Base-by-base conservation (phyloP, 2,888 invertebrate genomes). In the Lepidochrysops patricia region DNA sequence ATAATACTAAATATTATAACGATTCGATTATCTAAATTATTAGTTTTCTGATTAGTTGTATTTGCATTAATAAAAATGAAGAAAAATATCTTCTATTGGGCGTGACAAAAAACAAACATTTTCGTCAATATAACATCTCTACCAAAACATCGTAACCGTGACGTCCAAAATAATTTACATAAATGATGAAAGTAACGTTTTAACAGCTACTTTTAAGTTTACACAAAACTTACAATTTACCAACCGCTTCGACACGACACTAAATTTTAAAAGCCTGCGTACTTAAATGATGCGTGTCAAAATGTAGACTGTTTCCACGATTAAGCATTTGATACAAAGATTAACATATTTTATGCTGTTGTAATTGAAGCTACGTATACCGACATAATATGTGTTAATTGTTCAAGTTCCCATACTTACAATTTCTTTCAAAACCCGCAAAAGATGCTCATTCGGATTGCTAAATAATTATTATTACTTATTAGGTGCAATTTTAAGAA, bases 291-390 rank as follows among this genome's bases (percentile, higher is more conserved):
- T 32, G 54, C 54, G 5, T 54, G 23, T 54, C 32, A 54, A 54
- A 54, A 54, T 54, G 29, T 19, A 29, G 27, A 32, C 12, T 32
- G 54, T 54, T 54, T 32, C 54, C 32, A 32, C 54, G 4, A 54
- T 32, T 54, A 54, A 23, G 32, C 29, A 54, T 54, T 54, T 54
- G 54, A 54, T 54, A 54, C 54, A 54, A 29, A 54, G 54, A 54
- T 54, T 32, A 54, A 54, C 7, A 54, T n/a, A n/a, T n/a, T 54
- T 54, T 19, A 29, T 19, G 19, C 19, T 29, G 13, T 52, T 52
- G 27, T 54, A 54, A 54, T 54, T 54, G 4, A 19, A 54, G 15
- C 54, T 54, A 32, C 54, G 54, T 15, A 54, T 29, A 32, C 19
- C 9, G 3, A 54, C 54, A 54, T 27, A 3, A 27, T 23, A 12